Evolutionary conservation across 2,797 vertebrate species (phyloP).

Genomic region (Sciurus carolinensis): DNA sequence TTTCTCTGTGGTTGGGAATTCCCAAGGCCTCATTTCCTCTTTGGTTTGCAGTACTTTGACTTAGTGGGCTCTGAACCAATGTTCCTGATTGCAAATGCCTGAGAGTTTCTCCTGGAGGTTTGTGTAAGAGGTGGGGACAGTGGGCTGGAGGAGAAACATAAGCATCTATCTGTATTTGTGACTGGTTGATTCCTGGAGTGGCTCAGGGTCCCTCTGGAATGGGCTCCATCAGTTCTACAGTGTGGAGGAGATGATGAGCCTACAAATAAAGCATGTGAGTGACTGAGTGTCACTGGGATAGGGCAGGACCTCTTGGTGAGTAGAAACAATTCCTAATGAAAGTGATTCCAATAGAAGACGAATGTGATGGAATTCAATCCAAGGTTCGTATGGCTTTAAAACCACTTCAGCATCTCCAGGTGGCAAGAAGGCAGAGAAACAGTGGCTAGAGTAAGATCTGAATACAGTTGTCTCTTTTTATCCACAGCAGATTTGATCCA

Average conservation of each 20-base stretch:
- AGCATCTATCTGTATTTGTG: neutral
- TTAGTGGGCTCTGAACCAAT: neutral
- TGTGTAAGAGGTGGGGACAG: neutral
- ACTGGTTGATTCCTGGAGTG: neutral
- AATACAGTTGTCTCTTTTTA: neutral
- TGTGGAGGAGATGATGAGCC: neutral
- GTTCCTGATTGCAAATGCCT: neutral
- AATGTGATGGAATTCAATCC: neutral
- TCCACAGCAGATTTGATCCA: neutral
- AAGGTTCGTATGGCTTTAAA: neutral
- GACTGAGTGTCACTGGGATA: neutral
- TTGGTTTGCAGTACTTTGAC: neutral
- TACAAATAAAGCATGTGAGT: neutral
- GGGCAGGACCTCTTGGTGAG: neutral
- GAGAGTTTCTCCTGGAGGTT: neutral
- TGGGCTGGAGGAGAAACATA: too few species aligned
- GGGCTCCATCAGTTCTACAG: neutral
- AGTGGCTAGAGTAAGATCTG: neutral
- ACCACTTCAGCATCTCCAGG: neutral
- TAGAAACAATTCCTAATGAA: neutral
- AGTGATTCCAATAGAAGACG: neutral
- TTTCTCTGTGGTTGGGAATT: neutral
- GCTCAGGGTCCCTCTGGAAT: too few species aligned
- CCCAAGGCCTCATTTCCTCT: neutral
- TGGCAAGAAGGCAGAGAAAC: neutral